Percentiles rank a stretch among this genome's conserved stretches.
Evolutionary conservation across 2,888 invertebrate species (phyloP).

Genomic region (Amiota mariae): DNA sequence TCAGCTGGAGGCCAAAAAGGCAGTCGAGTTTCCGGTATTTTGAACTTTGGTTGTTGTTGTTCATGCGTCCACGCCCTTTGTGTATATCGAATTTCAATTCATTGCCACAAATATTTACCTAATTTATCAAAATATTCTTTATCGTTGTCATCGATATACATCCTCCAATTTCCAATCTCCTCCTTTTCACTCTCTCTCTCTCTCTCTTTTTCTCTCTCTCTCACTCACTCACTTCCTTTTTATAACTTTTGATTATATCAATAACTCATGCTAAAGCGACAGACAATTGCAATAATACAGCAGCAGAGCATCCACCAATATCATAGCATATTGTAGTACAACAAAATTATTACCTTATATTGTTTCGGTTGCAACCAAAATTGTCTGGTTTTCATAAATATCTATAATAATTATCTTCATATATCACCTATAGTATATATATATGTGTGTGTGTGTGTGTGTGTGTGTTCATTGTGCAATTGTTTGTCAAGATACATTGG

Average conservation of each 20-base stretch:
- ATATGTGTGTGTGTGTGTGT: slow-evolving; percentile 44
- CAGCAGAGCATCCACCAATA: not conserved
- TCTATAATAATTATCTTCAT: slow-evolving; percentile 61
- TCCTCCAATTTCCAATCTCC: too few species aligned
- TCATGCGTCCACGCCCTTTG: not conserved
- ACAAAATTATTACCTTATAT: not conserved
- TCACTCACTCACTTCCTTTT: too few species aligned
- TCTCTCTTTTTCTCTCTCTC: too few species aligned
- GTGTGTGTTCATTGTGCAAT: not conserved
- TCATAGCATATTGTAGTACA: not conserved
- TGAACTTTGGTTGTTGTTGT: not conserved
- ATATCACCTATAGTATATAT: slow-evolving; percentile 49
- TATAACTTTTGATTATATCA: not conserved
- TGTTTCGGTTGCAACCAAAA: slow-evolving; percentile 4
- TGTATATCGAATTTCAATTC: slow-evolving; percentile 49
- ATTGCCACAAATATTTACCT: slow-evolving; percentile 60
- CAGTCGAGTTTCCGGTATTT: not conserved
- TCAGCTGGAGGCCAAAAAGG: not conserved
- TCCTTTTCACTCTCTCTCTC: too few species aligned
- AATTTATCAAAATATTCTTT: slow-evolving; percentile 57
- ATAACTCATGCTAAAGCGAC: not conserved
- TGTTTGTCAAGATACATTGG: not conserved
- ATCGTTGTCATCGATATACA: slow-evolving; percentile 1
- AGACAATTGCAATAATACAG: not conserved
- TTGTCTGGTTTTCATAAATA: slow-evolving; percentile 36